A percentile compares a stretch with the other conserved stretches of the same genome.
These are phyloP conservation scores for Centrocercus urophasianus DNA, from an alignment of 2,113 vertebrate genomes.

Conservation along the genomic window DNA sequence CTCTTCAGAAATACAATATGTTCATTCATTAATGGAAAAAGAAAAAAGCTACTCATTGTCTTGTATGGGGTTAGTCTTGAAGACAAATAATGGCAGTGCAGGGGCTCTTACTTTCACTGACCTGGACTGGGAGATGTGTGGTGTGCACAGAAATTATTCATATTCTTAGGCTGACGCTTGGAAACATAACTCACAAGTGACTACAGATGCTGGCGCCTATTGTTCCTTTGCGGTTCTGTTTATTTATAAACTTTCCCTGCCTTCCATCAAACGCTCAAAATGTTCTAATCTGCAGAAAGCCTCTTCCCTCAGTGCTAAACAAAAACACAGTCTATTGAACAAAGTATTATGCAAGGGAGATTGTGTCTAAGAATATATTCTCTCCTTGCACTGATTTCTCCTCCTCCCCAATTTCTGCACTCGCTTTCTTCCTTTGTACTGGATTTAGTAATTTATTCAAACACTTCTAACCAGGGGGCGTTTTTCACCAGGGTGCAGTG, in stretches of 20 bases:
- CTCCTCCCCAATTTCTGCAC: slow-evolving; percentile 26
- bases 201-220: slow-evolving; percentile 46
- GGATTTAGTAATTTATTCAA: slow-evolving; percentile 75
- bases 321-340: slow-evolving; percentile 62
- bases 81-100: slow-evolving; percentile 49
- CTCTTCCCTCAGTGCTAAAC: slow-evolving; percentile 42
- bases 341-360: slow-evolving; percentile 66
- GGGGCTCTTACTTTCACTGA: slow-evolving; percentile 39
- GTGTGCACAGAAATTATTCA: slow-evolving; percentile 61
- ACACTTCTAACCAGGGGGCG: slow-evolving; percentile 51
- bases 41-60: not conserved
- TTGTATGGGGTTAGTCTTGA: slow-evolving; percentile 46
- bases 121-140: slow-evolving; percentile 18
- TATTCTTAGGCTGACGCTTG: slow-evolving; percentile 54
- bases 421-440: slow-evolving; percentile 57
- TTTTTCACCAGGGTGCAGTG: slow-evolving; percentile 68
- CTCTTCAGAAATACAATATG: slow-evolving; percentile 48
- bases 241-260: slow-evolving; percentile 47
- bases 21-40: slow-evolving; percentile 10
- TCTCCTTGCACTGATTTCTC: slow-evolving; percentile 56
- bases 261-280: slow-evolving; percentile 54
- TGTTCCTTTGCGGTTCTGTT: slow-evolving; percentile 49
- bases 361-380: slow-evolving; percentile 50
- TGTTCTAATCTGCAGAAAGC: slow-evolving; percentile 50
- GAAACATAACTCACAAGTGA: slow-evolving; percentile 54